Conservation (phyloP, 2,797 vertebrate genomes). For the Rhynchonycteris naso region DNA sequence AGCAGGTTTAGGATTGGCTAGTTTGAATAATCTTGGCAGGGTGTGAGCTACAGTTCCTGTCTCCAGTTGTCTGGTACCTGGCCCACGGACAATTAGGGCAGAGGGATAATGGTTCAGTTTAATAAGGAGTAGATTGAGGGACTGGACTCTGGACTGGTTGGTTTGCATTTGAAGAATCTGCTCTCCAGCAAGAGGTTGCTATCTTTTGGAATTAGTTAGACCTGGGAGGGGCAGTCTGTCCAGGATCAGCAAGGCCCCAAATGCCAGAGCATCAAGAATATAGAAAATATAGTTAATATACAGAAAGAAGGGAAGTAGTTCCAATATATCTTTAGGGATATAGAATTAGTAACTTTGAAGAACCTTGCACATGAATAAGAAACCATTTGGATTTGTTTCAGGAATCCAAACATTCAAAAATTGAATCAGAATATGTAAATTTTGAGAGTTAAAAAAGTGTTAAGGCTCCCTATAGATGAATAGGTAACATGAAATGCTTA, state of each 20-base stretch:
- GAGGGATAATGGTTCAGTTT: neutral
- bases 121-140: neutral
- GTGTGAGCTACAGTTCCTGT: neutral
- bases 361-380: neutral
- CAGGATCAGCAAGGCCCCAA: neutral
- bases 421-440: neutral
- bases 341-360: neutral
- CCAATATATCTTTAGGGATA: neutral
- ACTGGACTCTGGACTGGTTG: neutral
- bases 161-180: slow-evolving; percentile 7
- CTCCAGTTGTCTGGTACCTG: neutral
- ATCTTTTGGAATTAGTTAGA: neutral
- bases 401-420: neutral
- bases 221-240: neutral
- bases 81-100: neutral
- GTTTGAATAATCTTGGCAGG: neutral
- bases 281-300: neutral
- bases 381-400: slow-evolving; percentile 2
- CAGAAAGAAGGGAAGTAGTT: neutral
- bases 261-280: neutral
- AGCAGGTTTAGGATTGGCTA: neutral
- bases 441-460: neutral
- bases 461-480: neutral
- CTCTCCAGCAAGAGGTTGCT: neutral
- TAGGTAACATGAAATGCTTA: slow-evolving; percentile 4